Conservation (phyloP, 2,113 vertebrate genomes). For the Petrocephalus zakoni region DNA sequence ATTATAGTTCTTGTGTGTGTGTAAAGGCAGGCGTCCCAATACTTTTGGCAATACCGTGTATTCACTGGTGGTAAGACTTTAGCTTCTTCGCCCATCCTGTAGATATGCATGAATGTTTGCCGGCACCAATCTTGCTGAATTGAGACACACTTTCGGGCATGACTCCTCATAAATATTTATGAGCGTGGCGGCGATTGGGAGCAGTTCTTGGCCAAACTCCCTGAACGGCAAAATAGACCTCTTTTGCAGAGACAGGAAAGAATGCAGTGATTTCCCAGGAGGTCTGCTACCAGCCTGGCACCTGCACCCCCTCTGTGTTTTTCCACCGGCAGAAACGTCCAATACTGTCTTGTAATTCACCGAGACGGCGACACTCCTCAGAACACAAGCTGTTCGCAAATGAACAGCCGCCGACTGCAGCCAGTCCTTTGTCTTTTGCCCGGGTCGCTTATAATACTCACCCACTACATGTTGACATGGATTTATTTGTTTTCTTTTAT, state of each 20-base stretch:
- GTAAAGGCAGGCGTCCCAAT: too few relatives aligned
- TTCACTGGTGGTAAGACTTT: not conserved
- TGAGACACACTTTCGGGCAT: not conserved
- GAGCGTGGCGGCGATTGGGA: not conserved
- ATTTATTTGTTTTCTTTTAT: not conserved
- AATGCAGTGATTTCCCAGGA: constrained; percentile 9
- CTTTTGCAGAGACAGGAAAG: constrained; percentile 10
- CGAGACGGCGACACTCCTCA: not conserved
- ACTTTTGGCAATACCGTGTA: not conserved
- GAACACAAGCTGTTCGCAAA: not conserved
- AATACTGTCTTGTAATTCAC: not conserved
- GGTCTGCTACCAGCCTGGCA: not conserved
- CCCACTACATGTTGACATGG: not conserved
- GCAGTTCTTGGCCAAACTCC: not conserved
- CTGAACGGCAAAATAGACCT: not conserved
- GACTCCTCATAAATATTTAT: constrained; percentile 7
- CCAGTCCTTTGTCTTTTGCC: not conserved
- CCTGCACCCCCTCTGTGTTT: not conserved
- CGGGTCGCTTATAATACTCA: not conserved
- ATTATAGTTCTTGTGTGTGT: too few relatives aligned
- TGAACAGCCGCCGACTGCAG: not conserved
- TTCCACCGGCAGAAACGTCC: not conserved
- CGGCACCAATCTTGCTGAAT: not conserved
- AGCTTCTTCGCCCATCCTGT: not conserved
- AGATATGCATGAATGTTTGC: not conserved